Percentiles rank a stretch among this genome's conserved stretches.
These are phyloP conservation scores for Pachydiplax longipennis DNA, from an alignment of 2,888 invertebrate genomes.

Conservation along the genomic window DNA sequence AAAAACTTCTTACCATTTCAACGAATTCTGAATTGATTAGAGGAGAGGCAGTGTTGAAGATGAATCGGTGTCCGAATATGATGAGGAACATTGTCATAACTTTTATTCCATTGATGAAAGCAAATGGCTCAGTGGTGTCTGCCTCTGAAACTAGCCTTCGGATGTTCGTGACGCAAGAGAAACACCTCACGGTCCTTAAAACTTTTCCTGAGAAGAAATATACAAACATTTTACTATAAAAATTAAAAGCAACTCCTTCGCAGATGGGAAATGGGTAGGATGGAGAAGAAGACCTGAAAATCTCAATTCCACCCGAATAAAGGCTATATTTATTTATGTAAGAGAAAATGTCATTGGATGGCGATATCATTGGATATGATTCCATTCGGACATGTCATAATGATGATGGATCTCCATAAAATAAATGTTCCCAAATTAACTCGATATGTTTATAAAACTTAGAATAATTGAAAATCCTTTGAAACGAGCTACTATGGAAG, in stretches of 20 bases:
- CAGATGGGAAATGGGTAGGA: too few species aligned
- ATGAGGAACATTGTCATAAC: slow-evolving; percentile 27
- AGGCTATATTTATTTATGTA: too few species aligned
- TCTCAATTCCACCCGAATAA: too few species aligned
- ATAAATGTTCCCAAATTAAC: too few species aligned
- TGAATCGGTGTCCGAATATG: slow-evolving; percentile 26
- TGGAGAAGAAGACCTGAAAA: too few species aligned
- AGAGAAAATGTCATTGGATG: too few species aligned
- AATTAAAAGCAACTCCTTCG: neutral
- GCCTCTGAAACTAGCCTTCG: neutral
- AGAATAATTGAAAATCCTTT: too few species aligned
- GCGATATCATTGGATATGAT: too few species aligned
- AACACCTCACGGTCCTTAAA: neutral
- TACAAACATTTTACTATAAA: neutral
- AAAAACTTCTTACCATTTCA: neutral
- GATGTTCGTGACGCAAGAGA: neutral
- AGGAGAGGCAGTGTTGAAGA: slow-evolving; percentile 13
- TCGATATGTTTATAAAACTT: too few species aligned
- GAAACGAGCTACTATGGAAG: too few species aligned
- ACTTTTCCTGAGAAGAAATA: neutral
- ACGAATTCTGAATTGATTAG: slow-evolving; percentile 9
- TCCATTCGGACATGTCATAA: neutral
- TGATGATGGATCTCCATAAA: neutral
- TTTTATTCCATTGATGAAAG: slow-evolving; percentile 10
- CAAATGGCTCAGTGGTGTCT: neutral